phyloP scores from a whole-genome alignment of 2,113 vertebrate genomes.

The Dicrurus megarhynchus region DNA sequence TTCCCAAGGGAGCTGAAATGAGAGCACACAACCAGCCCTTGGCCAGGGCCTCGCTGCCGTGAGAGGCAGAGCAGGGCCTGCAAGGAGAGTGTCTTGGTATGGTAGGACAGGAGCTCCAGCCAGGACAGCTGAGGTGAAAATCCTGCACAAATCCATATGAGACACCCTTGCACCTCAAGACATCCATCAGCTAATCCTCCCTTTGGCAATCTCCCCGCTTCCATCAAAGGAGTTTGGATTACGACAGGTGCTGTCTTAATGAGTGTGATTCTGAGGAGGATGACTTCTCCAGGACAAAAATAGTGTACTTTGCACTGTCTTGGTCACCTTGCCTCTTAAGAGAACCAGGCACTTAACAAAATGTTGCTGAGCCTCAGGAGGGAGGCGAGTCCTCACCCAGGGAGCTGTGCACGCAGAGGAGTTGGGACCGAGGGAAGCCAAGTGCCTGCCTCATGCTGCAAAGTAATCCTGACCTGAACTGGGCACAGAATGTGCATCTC shows the following conservation, averaged over 20 bases:
- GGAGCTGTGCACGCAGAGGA: background rate
- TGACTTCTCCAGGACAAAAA: background rate
- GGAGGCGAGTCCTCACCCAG: background rate
- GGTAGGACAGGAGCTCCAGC: background rate
- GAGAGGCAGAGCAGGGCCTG: background rate
- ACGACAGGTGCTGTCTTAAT: background rate
- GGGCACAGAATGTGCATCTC: background rate
- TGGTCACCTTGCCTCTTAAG: background rate
- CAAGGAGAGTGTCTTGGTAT: background rate
- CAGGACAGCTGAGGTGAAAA: slow-evolving; percentile 28
- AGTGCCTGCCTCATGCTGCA: background rate
- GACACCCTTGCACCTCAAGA: slow-evolving; percentile 7
- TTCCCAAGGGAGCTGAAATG: background rate
- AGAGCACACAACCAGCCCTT: background rate
- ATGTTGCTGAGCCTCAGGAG: background rate
- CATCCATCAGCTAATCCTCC: background rate
- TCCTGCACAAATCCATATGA: slow-evolving; percentile 24
- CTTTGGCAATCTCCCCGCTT: background rate
- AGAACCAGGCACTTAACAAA: background rate
- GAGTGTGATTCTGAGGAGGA: background rate
- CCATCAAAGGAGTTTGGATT: slow-evolving; percentile 29
- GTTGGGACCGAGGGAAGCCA: accelerated
- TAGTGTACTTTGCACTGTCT: background rate
- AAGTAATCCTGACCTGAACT: background rate
- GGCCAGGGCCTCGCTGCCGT: background rate